phyloP scores from a whole-genome alignment of 2,113 vertebrate species.

The Trichechus manatus region DNA sequence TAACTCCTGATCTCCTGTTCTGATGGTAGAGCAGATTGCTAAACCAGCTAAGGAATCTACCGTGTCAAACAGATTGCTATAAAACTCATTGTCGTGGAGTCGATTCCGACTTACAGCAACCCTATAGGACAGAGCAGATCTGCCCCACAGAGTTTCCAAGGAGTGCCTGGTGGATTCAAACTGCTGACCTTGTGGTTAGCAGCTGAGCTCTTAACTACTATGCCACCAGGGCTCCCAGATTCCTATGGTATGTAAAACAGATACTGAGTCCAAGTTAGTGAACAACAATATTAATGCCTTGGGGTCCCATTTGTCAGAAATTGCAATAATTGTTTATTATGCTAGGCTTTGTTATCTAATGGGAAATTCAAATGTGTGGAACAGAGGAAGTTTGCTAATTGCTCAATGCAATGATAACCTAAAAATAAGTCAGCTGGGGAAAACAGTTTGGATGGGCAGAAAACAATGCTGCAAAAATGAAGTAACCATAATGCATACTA shows the following conservation, averaged over 20 bases:
- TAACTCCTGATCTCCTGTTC: background rate
- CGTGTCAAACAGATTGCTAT: background rate
- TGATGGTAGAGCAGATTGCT: background rate
- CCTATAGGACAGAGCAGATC: too few relatives aligned
- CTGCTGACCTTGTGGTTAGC: too few relatives aligned
- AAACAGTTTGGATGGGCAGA: background rate
- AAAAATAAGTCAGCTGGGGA: background rate
- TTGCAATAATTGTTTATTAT: background rate
- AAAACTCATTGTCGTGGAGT: too few relatives aligned
- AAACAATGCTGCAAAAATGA: background rate
- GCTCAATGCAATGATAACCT: background rate
- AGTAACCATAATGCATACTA: background rate
- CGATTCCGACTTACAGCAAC: too few relatives aligned
- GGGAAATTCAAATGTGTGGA: background rate
- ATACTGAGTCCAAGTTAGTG: background rate
- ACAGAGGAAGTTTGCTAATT: background rate
- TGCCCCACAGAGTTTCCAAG: too few relatives aligned
- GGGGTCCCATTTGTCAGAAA: background rate
- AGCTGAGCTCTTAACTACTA: too few relatives aligned
- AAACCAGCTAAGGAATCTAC: background rate
- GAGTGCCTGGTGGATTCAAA: too few relatives aligned
- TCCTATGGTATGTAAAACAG: background rate
- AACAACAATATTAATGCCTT: background rate
- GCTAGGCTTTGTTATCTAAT: background rate
- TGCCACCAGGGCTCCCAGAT: too few relatives aligned